Evolutionary conservation across 2,888 invertebrate genomes (phyloP).

Genomic region (Acronicta aceris): DNA sequence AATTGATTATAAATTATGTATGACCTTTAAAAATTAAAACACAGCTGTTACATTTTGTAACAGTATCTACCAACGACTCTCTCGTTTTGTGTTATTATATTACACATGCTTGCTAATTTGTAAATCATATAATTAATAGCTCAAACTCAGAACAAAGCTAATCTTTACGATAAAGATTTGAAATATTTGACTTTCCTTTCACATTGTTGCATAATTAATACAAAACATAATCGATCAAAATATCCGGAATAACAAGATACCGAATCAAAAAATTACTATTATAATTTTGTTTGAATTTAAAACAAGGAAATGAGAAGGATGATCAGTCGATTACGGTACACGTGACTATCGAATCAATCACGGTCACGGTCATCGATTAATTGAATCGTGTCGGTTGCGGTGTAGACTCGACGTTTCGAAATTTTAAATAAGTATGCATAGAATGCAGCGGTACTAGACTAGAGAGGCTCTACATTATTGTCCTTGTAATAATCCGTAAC

Average conservation of each 20-base stretch:
- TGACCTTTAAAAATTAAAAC: constrained; percentile 24
- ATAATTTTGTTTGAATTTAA: not conserved
- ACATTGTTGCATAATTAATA: not conserved
- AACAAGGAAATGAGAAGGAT: constrained; percentile 66
- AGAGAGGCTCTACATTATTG: constrained; percentile 19
- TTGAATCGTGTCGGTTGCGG: constrained; percentile 57
- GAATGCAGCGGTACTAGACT: constrained; percentile 8
- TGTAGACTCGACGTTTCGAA: constrained; percentile 50
- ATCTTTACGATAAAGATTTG: not conserved
- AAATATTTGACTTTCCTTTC: not conserved
- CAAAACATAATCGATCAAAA: not conserved
- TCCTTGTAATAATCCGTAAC: constrained; percentile 12
- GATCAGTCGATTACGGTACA: constrained; percentile 54
- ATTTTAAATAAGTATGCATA: constrained; percentile 38
- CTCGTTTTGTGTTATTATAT: constrained; percentile 20
- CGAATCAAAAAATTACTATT: not conserved
- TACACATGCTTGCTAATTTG: constrained; percentile 5
- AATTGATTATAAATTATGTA: constrained; percentile 39
- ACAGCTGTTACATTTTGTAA: constrained; percentile 34
- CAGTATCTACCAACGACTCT: constrained; percentile 13
- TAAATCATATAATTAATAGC: not conserved
- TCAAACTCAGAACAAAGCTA: too few species aligned
- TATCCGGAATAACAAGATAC: not conserved
- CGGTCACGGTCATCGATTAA: constrained; percentile 64
- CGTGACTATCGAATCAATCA: constrained; percentile 69